phyloP scores from a whole-genome alignment of 2,797 vertebrate genomes.

The Semaprochilodus insignis region DNA sequence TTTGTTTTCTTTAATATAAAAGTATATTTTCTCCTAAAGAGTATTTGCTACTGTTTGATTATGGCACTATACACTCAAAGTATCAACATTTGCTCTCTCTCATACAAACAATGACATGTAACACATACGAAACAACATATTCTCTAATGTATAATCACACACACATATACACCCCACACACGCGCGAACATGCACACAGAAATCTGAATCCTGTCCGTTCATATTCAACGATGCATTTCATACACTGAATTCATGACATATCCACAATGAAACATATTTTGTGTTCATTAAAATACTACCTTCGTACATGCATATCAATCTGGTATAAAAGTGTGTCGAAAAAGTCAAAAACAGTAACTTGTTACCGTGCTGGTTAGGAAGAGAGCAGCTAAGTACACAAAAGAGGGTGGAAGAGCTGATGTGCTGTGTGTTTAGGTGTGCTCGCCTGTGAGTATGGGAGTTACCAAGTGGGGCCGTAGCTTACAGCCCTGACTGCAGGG shows the following conservation, averaged over 20 bases:
- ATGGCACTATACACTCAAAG: slow-evolving; percentile 58
- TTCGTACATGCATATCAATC: slow-evolving; percentile 16
- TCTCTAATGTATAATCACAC: neutral
- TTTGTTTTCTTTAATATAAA: slow-evolving; percentile 73
- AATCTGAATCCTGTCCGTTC: neutral
- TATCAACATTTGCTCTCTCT: slow-evolving; percentile 64
- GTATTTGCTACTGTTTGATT: slow-evolving; percentile 60
- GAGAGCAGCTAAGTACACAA: neutral
- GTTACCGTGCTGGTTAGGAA: neutral
- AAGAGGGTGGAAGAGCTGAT: neutral
- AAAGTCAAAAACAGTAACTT: neutral
- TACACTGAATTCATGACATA: neutral
- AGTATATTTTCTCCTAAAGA: slow-evolving; percentile 66
- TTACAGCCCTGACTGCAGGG: neutral
- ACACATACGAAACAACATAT: neutral
- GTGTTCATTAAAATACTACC: neutral
- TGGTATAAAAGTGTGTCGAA: neutral
- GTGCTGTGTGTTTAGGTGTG: neutral
- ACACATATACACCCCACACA: slow-evolving; percentile 50
- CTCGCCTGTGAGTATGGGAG: slow-evolving; percentile 8
- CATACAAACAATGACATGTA: slow-evolving; percentile 4
- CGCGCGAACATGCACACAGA: slow-evolving; percentile 13
- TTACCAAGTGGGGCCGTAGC: neutral
- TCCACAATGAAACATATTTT: slow-evolving; percentile 24
- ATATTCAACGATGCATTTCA: neutral